phyloP scores from a whole-genome alignment of 2,797 vertebrate genomes.

The Holocentrus rufus region DNA sequence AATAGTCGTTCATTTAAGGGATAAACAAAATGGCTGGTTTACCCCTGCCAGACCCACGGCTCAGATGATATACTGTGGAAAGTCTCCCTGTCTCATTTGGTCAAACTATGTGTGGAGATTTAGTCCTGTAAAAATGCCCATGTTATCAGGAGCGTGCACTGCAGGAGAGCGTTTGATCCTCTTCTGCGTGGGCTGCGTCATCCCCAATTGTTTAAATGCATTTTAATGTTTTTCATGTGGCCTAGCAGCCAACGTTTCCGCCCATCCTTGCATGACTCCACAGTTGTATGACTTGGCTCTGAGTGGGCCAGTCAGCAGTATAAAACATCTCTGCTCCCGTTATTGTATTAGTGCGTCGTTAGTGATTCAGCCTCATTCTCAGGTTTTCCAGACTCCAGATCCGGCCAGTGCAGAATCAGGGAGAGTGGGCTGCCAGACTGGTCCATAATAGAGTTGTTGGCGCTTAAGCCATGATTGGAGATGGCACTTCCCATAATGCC shows the following conservation, averaged over 20 bases:
- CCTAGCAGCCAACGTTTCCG: constrained; percentile 30
- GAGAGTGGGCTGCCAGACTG: not conserved
- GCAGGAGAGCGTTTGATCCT: constrained; percentile 28
- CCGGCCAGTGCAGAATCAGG: constrained; percentile 25
- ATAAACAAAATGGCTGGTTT: constrained; percentile 78
- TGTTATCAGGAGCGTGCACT: constrained; percentile 31
- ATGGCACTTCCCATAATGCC: constrained; percentile 36
- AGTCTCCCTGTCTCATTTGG: constrained; percentile 47
- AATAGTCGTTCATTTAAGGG: constrained; percentile 75
- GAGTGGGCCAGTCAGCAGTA: constrained; percentile 16
- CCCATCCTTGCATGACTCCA: constrained; percentile 16
- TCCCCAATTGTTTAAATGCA: constrained; percentile 28
- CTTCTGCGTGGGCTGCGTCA: constrained; percentile 10
- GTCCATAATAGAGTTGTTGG: constrained; percentile 42
- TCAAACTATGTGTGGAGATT: constrained; percentile 30
- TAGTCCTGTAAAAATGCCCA: constrained; percentile 50
- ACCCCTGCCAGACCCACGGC: constrained; percentile 72
- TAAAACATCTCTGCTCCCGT: constrained; percentile 39
- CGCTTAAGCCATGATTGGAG: constrained; percentile 44
- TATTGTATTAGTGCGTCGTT: constrained; percentile 49
- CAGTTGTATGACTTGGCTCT: constrained; percentile 50
- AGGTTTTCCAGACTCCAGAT: constrained; percentile 58
- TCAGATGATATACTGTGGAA: constrained; percentile 72
- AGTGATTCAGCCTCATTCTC: constrained; percentile 61
- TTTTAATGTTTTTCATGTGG: constrained; percentile 36